Conservation (phyloP, 2,888 invertebrate species). For the Linyphia triangularis region DNA sequence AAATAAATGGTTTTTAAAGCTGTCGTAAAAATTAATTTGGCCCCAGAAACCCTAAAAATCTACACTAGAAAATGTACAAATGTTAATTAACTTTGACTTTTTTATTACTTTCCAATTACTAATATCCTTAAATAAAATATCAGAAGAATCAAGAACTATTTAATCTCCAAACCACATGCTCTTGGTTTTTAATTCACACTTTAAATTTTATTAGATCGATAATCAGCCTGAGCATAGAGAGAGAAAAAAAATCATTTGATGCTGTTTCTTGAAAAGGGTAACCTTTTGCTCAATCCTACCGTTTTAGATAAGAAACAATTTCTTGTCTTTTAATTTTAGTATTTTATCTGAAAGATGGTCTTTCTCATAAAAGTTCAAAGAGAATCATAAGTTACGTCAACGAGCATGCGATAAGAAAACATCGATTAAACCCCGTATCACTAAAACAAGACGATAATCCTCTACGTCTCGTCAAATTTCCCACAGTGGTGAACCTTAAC, state of each 20-base stretch:
- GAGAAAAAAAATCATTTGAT: background rate
- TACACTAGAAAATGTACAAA: too few species aligned
- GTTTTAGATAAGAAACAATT: slow-evolving; percentile 30
- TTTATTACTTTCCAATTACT: too few species aligned
- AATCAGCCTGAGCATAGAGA: too few species aligned
- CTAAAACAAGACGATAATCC: slow-evolving; percentile 7
- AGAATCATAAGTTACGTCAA: slow-evolving; percentile 48
- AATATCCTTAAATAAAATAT: too few species aligned
- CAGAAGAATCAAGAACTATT: too few species aligned
- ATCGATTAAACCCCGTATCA: slow-evolving; percentile 33
- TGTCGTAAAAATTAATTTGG: too few species aligned
- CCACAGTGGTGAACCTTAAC: slow-evolving; percentile 23
- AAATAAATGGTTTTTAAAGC: too few species aligned
- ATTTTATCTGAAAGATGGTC: slow-evolving; percentile 4
- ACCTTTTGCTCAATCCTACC: background rate
- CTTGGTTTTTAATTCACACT: too few species aligned
- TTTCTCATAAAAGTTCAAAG: slow-evolving; percentile 30
- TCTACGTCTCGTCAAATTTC: background rate
- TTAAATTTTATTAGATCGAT: too few species aligned
- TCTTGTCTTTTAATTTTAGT: background rate
- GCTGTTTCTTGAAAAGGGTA: background rate
- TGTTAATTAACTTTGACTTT: too few species aligned
- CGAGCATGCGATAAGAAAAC: slow-evolving; percentile 18
- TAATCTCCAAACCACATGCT: too few species aligned
- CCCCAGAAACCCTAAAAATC: too few species aligned